Base-by-base conservation (phyloP, 1,140 invertebrate species). In the Achatina immaculata region DNA sequence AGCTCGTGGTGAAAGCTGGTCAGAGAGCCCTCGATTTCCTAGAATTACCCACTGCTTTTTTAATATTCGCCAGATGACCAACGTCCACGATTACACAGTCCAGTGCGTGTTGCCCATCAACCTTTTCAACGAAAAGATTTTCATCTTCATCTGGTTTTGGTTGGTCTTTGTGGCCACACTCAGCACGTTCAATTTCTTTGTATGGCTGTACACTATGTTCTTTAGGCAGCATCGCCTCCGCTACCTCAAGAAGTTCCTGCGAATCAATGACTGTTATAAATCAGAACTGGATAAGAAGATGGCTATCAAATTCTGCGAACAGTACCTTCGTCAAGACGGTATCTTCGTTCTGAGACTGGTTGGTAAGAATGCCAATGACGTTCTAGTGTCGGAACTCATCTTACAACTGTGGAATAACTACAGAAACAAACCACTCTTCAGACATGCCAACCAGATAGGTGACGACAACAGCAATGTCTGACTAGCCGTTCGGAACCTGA, bases 81-180 rank as follows among this genome's bases (percentile, higher is more conserved):
- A 87, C 77, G 84, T 90, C 19, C 91, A 91, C 83, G 82, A 87
- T 24, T 90, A 92, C 82, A 91, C 90, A 51, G 91, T 92, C 71
- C 92, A 93, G 83, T 93, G 93, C 88, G 92, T 93, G 31, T 86
- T 93, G 84, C 92, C 92, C 43, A 93, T 93, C 77, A 93, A 93
- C 85, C 88, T 93, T 45, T 93, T 93, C 87, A 93, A 93, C 86
- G 93, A 93, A 86, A 93, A 93, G 85, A 93, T 93, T 75, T 93
- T 93, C 83, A 91, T 93, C 78, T 92, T 93, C 85, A 90, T 93
- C 72, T 93, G 93, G 92, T 93, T 93, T 85, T 93, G 93, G 93
- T 91, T 92, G 74, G 91, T 93, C 21, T 92, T 93, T 84, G 91
- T 93, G 9, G 89, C 92, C 40, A 85, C 91, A 24, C 88, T 92